Percentiles rank a stretch among this genome's conserved stretches.
Conservation (phyloP, 2,113 vertebrate genomes). For the Perca flavescens region DNA sequence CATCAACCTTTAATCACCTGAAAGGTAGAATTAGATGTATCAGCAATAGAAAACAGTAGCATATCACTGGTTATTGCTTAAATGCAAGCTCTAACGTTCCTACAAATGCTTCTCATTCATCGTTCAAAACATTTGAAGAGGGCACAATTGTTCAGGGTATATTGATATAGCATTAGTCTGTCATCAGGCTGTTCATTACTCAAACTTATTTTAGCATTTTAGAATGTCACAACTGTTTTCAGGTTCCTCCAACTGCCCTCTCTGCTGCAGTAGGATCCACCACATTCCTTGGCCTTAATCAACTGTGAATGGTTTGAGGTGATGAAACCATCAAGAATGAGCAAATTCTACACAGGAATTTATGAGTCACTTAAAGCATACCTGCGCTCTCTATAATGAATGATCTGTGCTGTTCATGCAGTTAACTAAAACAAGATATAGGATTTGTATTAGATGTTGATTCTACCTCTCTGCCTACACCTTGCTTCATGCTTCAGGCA, state of each 20-base stretch:
- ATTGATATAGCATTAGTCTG: slow-evolving; percentile 67
- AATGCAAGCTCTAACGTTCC: not conserved
- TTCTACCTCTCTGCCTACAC: slow-evolving; percentile 10
- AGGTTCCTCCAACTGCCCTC: slow-evolving; percentile 63
- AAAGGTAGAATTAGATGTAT: not conserved
- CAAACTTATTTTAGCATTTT: slow-evolving; percentile 60
- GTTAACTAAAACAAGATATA: slow-evolving; percentile 12
- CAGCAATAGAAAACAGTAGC: slow-evolving; percentile 3
- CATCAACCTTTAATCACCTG: not conserved
- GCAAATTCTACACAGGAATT: slow-evolving; percentile 40
- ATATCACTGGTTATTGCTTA: not conserved
- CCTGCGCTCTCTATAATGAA: not conserved
- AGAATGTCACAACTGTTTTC: slow-evolving; percentile 75
- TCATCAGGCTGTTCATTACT: slow-evolving; percentile 73
- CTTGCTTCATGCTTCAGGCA: slow-evolving; percentile 54
- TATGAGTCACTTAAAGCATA: slow-evolving; percentile 19
- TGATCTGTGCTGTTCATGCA: not conserved
- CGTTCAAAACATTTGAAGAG: slow-evolving; percentile 27
- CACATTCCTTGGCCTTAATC: slow-evolving; percentile 71
- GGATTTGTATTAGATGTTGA: not conserved
- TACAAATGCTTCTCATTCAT: slow-evolving; percentile 34
- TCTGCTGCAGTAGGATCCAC: slow-evolving; percentile 56
- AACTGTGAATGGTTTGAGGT: slow-evolving; percentile 66
- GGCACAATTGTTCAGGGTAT: slow-evolving; percentile 45
- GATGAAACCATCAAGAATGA: slow-evolving; percentile 75